These are phyloP conservation scores for Automeris io DNA, from an alignment of 2,888 invertebrate species.

Conservation along the genomic window DNA sequence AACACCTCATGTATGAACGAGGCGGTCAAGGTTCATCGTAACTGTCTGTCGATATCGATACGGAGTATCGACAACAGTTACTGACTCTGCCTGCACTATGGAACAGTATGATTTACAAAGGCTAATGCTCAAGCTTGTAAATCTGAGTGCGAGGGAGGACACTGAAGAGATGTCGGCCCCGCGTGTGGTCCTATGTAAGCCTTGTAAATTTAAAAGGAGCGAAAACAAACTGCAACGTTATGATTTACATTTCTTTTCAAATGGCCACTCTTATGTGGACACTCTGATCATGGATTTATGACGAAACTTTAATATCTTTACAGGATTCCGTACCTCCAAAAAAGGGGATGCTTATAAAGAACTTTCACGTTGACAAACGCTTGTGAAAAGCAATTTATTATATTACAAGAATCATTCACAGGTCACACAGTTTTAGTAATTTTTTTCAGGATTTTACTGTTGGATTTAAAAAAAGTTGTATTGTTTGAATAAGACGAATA, in stretches of 20 bases:
- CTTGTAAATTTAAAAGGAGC: neutral
- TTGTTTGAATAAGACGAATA: too few species aligned
- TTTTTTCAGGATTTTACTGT: neutral
- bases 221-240: neutral
- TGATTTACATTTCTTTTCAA: too few species aligned
- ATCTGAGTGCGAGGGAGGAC: constrained; percentile 47
- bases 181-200: constrained; percentile 20
- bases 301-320: too few species aligned
- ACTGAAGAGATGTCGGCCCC: constrained; percentile 8
- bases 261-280: too few species aligned
- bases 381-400: too few species aligned
- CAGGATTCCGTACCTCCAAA: too few species aligned
- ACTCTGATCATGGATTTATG: too few species aligned
- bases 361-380: too few species aligned
- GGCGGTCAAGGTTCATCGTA: too few species aligned
- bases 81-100: neutral
- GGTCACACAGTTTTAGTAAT: neutral
- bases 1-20: too few species aligned
- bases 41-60: too few species aligned
- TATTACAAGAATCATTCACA: neutral
- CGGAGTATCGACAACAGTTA: neutral
- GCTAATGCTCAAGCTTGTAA: constrained; percentile 25
- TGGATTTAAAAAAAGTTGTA: neutral
- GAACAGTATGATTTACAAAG: constrained; percentile 16
- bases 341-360: too few species aligned